Evolutionary conservation across 2,888 invertebrate species (phyloP), one percentile per base, ranked within the genome.

Genomic region (Lepetodrilus schrolli): DNA sequence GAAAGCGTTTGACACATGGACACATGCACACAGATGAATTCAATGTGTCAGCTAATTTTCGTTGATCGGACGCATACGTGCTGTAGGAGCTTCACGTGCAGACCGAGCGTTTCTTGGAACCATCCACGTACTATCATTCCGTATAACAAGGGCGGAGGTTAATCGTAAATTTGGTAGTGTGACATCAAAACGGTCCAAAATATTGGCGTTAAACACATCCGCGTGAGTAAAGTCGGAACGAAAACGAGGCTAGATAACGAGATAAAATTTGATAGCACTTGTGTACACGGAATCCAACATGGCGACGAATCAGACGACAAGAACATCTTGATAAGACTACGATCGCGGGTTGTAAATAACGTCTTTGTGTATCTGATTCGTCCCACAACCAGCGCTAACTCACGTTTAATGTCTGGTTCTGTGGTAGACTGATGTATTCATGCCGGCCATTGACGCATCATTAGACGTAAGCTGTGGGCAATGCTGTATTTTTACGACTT

Each of bases 111-210:
- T 26, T 58, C 58, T 34, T 26, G 58, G 26, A 58, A 58, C 26
- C 58, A 58, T 58, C 30, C 30, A 30, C 17, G 5, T 13, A 17
- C 23, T 34, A 58, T 58, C 58, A 58, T 34, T 7, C 26, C 26
- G 30, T 58, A 30, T 17, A 17, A 30, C n/a, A 26, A 30, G 58
- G 34, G 26, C n/a, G 34, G 58, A 58, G 58, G 58, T 58, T 34
- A 34, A 58, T 58, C 58, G 13, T 68, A 68, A 68, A 68, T 68
- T 47, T 21, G 23, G 68, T 21, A 68, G 34, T 26, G 47, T 23
- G 47, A 47, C 68, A 47, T 26, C 43, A 43, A 68, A 38, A 68
- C 68, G 68, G 47, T 47, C 43, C 68, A 47, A 68, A 68, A 68
- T 68, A 68, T 68, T 38, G 43, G 43, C 43, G 47, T 68, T 43